Conservation (phyloP, 1,140 invertebrate species). For the Drosophila tristis region DNA sequence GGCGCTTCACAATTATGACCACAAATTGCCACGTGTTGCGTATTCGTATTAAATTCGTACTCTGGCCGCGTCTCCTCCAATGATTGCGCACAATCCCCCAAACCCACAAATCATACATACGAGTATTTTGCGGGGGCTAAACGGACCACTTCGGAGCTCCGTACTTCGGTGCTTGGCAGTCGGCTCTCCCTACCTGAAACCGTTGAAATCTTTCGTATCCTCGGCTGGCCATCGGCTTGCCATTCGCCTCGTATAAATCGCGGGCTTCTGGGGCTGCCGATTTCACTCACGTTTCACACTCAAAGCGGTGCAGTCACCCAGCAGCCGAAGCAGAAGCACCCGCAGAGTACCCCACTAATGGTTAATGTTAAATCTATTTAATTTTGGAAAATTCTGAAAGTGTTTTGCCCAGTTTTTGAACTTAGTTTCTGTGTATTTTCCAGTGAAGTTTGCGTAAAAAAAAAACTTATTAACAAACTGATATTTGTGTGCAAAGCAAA, state of each 20-base stretch:
- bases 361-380: constrained; percentile 41
- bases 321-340: constrained; percentile 29
- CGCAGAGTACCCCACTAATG: constrained; percentile 21
- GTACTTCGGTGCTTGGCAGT: constrained; percentile 17
- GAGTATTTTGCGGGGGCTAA: constrained; percentile 49
- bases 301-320: constrained; percentile 66
- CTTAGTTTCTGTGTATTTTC: constrained; percentile 38
- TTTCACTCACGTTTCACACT: constrained; percentile 77
- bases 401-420: constrained; percentile 23
- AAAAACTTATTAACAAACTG: background rate
- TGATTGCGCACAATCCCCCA: constrained; percentile 71
- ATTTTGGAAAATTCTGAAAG: constrained; percentile 24
- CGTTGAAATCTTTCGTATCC: constrained; percentile 79
- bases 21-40: constrained; percentile 67
- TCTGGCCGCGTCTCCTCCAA: constrained; percentile 28
- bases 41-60: constrained; percentile 51
- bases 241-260: constrained; percentile 67
- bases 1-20: constrained; percentile 17
- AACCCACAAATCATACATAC: constrained; percentile 17
- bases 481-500: constrained; percentile 6
- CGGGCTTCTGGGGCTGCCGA: constrained; percentile 58
- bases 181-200: constrained; percentile 37
- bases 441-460: constrained; percentile 27
- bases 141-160: background rate
- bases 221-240: constrained; percentile 14